Percentiles rank a stretch among this genome's conserved stretches.
Evolutionary conservation across 1,140 invertebrate species (phyloP).

Genomic region (Parasteatoda tepidariorum): DNA sequence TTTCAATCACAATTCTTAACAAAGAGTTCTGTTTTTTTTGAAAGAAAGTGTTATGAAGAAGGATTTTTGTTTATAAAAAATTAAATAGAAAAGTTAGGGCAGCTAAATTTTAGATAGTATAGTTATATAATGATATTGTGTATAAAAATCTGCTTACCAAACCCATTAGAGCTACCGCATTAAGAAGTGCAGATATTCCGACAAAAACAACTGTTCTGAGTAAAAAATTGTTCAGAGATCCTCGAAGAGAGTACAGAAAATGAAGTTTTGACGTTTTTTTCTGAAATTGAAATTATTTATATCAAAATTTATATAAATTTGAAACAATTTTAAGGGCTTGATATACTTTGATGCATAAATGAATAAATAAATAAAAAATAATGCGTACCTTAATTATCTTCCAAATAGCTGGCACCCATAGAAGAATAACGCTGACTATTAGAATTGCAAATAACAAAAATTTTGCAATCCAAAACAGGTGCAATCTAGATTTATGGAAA

Average conservation of each 20-base stretch:
- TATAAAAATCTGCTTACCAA: constrained; percentile 55
- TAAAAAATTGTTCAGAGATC: not conserved
- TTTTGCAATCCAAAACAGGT: constrained; percentile 43
- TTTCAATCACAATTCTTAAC: not conserved
- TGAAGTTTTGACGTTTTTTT: constrained; percentile 1
- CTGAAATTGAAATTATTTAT: too few relatives aligned
- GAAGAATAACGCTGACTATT: constrained; percentile 11
- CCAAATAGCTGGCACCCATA: constrained; percentile 37
- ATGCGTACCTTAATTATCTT: constrained; percentile 42
- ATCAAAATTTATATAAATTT: too few relatives aligned
- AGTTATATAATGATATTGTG: too few relatives aligned
- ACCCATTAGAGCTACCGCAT: constrained; percentile 46
- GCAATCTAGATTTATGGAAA: constrained; percentile 18
- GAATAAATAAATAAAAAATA: not conserved
- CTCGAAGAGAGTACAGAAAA: not conserved
- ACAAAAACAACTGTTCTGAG: constrained; percentile 24
- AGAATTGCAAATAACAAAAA: constrained; percentile 27
- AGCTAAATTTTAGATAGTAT: too few relatives aligned
- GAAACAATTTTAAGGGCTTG: too few relatives aligned
- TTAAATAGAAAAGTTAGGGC: too few relatives aligned
- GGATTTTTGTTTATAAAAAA: too few relatives aligned
- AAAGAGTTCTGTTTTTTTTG: too few relatives aligned
- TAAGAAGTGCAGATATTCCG: constrained; percentile 17
- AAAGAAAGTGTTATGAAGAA: too few relatives aligned
- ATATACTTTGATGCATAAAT: too few relatives aligned